These are phyloP conservation scores for Tragelaphus buxtoni DNA, from an alignment of 2,113 vertebrate genomes.

Conservation along the genomic window DNA sequence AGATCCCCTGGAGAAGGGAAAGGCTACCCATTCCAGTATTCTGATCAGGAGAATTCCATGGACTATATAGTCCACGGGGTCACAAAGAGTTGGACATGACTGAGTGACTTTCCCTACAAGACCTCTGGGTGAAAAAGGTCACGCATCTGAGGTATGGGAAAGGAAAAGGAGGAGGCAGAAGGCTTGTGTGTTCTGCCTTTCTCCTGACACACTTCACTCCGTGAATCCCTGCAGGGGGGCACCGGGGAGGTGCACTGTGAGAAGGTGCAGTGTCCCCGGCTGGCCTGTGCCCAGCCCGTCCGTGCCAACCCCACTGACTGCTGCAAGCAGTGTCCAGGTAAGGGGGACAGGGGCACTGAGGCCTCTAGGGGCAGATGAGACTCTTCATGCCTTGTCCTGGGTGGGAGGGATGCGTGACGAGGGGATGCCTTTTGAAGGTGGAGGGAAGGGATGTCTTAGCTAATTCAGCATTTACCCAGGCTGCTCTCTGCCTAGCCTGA, in stretches of 20 bases:
- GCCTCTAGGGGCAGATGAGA: background rate
- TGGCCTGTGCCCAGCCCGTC: constrained; percentile 91
- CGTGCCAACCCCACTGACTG: constrained; percentile 92
- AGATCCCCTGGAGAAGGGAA: background rate
- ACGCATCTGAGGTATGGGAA: background rate
- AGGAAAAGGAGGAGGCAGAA: background rate
- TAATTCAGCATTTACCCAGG: background rate
- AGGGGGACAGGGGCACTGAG: background rate
- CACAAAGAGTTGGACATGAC: background rate
- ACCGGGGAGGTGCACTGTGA: constrained; percentile 97
- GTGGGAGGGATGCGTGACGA: background rate
- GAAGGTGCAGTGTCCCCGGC: constrained; percentile 93
- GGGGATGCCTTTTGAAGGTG: background rate
- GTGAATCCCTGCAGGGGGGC: constrained; percentile 81
- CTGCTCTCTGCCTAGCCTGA: background rate
- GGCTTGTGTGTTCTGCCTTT: background rate
- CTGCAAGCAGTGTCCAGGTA: constrained; percentile 95
- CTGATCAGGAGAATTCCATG: background rate
- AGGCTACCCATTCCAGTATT: background rate
- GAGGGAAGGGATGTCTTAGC: background rate
- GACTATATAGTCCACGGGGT: background rate
- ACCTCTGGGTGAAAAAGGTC: background rate
- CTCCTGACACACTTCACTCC: background rate
- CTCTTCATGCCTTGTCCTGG: background rate
- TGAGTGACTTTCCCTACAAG: background rate